Evolutionary conservation across 2,888 invertebrate genomes (phyloP).

Genomic region (Dynastes grantii): DNA sequence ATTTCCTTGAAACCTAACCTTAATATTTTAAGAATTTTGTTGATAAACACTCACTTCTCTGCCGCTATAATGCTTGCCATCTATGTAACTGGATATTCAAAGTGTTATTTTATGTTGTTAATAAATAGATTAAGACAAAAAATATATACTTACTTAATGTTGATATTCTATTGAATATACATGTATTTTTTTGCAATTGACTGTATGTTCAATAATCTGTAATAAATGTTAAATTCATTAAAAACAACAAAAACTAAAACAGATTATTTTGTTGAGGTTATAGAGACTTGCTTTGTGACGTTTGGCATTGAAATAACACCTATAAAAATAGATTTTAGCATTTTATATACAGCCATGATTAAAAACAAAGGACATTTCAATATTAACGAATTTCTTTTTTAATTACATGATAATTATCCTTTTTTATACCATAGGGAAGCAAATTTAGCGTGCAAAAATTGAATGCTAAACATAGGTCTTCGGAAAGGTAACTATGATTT

Average conservation of each 20-base stretch:
- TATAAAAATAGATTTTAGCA: not conserved
- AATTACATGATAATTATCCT: no score
- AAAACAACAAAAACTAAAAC: not conserved
- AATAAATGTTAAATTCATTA: not conserved
- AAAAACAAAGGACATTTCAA: not conserved
- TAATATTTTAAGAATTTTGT: no score
- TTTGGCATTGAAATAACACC: not conserved
- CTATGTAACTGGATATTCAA: not conserved
- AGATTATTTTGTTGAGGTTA: not conserved
- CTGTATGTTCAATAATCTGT: not conserved
- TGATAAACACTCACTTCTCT: no score
- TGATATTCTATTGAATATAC: not conserved
- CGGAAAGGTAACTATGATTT: no score
- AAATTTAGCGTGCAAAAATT: no score
- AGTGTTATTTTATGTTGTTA: no score
- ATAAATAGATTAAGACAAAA: not conserved
- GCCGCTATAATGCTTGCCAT: no score
- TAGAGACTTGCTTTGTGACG: not conserved
- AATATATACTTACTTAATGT: not conserved
- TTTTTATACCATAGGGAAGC: no score
- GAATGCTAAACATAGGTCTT: no score
- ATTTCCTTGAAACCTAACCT: no score
- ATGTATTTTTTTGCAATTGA: not conserved
- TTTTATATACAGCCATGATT: slow-evolving; percentile 4
- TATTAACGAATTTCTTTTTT: no score